Base-by-base conservation (phyloP, 2,113 vertebrate genomes). In the Platanista minor region DNA sequence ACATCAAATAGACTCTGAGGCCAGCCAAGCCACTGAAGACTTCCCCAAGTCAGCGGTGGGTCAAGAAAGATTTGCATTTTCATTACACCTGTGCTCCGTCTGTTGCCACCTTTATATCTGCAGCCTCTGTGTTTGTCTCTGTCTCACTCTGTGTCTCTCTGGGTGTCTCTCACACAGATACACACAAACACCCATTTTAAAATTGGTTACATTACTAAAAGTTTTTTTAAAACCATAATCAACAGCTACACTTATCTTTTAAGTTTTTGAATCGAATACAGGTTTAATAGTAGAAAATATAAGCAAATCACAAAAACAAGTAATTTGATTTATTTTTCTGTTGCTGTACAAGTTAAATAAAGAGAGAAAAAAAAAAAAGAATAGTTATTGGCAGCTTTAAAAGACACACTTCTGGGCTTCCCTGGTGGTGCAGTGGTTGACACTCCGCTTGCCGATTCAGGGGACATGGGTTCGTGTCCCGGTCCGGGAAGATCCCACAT, bases 1-100 rank as follows among this genome's bases (percentile, higher is more conserved):
- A 85, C 95, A 86, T 93, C 86, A 93, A 77, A 91, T 31, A 88
- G 75, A 93, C 46, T 64, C 49, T 27, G 69, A 78, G 71, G 72
- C 31, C 57, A 46, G 59, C 39, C 83, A 88, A 54, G 64, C 95
- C 46, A 2, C 66, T 27, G 77, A 95, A 88, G 94, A 93, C 66
- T 83, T 88, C 90, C 54, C 39, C 64, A 64, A 66, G 72, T 71
- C 67, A 72, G 43, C 3, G 6, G 36, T 41, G 59, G 64, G 41
- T 82, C 59, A 75, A 71, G n/a, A 33, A 74, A 54, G 62, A 39
- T 54, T 23, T 31, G n/a, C 31, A 21, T 87, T 88, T 43, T 94
- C 72, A 39, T 84, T 9, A 41, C 12, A 64, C 18, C 39, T 67
- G 9, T 15, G 43, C 49, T 74, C 29, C 25, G 33, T 69, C 81